These are phyloP conservation scores for Darwinula stevensoni DNA, from an alignment of 2,888 invertebrate species.

Conservation along the genomic window DNA sequence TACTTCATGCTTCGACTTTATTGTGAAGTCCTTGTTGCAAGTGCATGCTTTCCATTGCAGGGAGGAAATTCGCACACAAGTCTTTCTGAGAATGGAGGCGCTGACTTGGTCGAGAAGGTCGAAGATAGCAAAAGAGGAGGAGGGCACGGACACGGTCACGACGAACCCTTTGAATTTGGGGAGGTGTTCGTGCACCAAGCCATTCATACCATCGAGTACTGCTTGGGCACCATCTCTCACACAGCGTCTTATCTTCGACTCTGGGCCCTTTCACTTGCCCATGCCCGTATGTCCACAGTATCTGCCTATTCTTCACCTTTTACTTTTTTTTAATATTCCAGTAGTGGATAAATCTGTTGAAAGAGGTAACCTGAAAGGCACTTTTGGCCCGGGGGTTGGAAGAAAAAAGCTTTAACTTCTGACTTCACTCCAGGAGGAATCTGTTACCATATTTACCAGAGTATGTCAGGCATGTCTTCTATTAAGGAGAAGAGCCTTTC, in stretches of 20 bases:
- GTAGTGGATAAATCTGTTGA: too few species aligned
- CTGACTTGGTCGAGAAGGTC: constrained; percentile 7
- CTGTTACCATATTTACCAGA: too few species aligned
- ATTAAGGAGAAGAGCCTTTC: too few species aligned
- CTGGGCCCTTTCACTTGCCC: constrained; percentile 94
- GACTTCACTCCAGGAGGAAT: too few species aligned
- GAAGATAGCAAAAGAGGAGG: constrained; percentile 14
- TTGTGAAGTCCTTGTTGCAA: neutral
- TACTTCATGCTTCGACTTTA: too few species aligned
- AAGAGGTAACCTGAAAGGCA: too few species aligned
- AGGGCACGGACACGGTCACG: constrained; percentile 25
- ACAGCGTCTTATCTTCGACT: constrained; percentile 95
- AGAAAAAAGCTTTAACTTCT: too few species aligned
- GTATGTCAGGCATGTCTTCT: too few species aligned
- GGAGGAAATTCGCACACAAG: neutral
- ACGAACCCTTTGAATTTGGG: constrained; percentile 39
- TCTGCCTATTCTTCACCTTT: too few species aligned
- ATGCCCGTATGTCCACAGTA: too few species aligned
- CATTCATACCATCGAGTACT: constrained; percentile 97
- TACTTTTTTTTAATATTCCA: constrained; percentile 1
- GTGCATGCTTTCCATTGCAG: neutral
- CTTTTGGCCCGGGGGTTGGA: too few species aligned
- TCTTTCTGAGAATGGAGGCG: neutral
- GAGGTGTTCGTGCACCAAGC: constrained; percentile 50
- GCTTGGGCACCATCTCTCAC: constrained; percentile 88